Conservation (phyloP, 2,113 vertebrate genomes). For the Megaceryle torquata region DNA sequence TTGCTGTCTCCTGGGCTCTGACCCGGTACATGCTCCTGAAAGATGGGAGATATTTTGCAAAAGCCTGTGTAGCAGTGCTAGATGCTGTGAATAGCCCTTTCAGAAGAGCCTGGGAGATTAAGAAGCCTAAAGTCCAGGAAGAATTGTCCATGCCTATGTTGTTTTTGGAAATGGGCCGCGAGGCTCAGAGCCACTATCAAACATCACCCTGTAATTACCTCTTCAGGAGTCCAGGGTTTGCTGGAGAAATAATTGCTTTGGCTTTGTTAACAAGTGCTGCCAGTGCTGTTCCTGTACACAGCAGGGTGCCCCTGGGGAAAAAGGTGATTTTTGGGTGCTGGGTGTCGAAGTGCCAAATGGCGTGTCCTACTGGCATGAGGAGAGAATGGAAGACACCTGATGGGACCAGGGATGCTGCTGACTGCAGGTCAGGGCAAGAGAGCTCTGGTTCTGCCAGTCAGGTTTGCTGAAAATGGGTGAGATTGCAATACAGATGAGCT, state of each 20-base stretch:
- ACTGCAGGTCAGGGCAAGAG: not conserved
- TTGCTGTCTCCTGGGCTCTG: not conserved
- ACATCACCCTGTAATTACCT: not conserved
- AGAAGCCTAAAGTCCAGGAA: not conserved
- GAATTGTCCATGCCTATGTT: not conserved
- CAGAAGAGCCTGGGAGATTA: not conserved
- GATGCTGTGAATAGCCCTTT: not conserved
- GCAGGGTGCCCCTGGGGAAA: not conserved
- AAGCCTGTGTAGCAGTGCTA: not conserved
- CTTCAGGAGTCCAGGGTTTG: not conserved
- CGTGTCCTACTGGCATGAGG: fast-evolving
- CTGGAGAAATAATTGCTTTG: not conserved
- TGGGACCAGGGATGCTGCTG: not conserved
- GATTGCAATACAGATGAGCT: not conserved
- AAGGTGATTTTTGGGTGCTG: not conserved
- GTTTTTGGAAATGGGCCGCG: not conserved
- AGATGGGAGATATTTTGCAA: not conserved
- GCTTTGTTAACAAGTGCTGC: not conserved
- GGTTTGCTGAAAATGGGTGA: not conserved
- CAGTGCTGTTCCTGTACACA: fast-evolving
- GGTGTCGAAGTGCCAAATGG: not conserved
- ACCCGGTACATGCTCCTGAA: fast-evolving
- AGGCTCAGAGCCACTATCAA: not conserved
- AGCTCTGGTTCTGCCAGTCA: not conserved
- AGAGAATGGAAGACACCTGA: fast-evolving